Evolutionary conservation across 92 coral and sea anemone genomes (phyloP).

Genomic region (Hydrozoanthus gracilis): DNA sequence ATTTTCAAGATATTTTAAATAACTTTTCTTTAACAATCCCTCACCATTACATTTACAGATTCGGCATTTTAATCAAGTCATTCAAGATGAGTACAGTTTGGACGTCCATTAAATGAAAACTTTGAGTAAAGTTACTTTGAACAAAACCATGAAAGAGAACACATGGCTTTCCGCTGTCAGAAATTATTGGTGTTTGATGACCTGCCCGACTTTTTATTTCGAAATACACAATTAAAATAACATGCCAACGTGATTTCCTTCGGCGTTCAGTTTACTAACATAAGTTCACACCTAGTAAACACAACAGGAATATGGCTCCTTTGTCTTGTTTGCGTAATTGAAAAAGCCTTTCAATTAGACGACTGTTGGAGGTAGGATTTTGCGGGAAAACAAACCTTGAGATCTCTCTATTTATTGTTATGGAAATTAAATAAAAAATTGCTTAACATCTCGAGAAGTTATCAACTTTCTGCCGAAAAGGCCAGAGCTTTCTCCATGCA

Average conservation of each 20-base stretch:
- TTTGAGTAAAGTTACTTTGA: constrained; percentile 4
- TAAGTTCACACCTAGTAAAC: constrained; percentile 18
- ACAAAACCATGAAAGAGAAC: background rate
- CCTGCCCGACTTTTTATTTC: constrained; percentile 25
- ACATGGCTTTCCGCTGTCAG: constrained; percentile 14
- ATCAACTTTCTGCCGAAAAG: background rate
- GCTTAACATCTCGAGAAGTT: background rate
- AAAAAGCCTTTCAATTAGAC: constrained; percentile 37
- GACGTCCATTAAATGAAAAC: constrained; percentile 27
- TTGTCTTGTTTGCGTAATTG: constrained; percentile 34
- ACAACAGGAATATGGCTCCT: constrained; percentile 29
- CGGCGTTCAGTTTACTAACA: constrained; percentile 33
- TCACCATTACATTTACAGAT: constrained; percentile 24
- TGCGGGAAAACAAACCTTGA: constrained; percentile 22
- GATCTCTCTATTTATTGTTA: constrained; percentile 18
- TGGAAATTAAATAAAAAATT: constrained; percentile 17
- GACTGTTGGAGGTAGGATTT: constrained; percentile 28
- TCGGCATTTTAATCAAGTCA: background rate
- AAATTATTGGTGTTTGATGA: constrained; percentile 9
- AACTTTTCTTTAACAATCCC: background rate
- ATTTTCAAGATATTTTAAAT: background rate
- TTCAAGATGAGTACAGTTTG: background rate
- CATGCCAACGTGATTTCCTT: constrained; percentile 36
- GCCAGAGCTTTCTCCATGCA: background rate
- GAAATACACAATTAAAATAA: constrained; percentile 18